Evolutionary conservation across 2,113 vertebrate genomes (phyloP).

Genomic region (Pomatorhinus ruficollis): DNA sequence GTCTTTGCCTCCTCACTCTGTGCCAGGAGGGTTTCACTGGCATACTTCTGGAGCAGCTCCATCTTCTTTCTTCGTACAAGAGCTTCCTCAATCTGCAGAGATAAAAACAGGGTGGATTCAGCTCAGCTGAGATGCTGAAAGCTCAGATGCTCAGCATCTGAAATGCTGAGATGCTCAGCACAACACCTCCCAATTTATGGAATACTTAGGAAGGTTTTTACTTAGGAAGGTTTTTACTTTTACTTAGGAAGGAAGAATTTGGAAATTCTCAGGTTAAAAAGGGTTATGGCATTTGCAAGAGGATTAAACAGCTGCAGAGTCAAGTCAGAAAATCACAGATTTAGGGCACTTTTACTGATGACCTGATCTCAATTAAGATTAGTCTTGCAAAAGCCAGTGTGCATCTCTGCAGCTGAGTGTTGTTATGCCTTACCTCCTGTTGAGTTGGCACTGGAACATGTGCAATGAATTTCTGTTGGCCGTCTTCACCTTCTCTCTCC

Average conservation of each 20-base stretch:
- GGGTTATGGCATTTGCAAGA: neutral
- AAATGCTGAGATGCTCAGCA: no score
- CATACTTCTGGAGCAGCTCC: slow-evolving; percentile 96
- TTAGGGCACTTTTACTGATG: neutral
- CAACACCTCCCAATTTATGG: neutral
- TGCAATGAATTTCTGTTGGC: slow-evolving; percentile 87
- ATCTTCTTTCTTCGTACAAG: slow-evolving; percentile 95
- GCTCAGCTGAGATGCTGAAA: neutral
- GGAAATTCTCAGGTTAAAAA: neutral
- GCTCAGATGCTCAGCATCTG: neutral
- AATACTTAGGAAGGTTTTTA: neutral
- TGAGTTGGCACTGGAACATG: slow-evolving; percentile 96
- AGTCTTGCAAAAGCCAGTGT: neutral
- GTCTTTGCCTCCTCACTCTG: slow-evolving; percentile 92
- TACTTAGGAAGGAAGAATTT: no score
- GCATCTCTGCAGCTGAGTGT: neutral
- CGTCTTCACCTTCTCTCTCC: slow-evolving; percentile 83
- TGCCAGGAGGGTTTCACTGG: slow-evolving; percentile 93
- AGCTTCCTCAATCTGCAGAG: slow-evolving; percentile 91
- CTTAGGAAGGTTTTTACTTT: neutral
- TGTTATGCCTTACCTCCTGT: slow-evolving; percentile 83
- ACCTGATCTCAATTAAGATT: neutral
- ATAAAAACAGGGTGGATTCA: neutral
- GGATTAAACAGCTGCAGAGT: neutral
- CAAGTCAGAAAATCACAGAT: neutral